phyloP scores from a whole-genome alignment of 2,888 invertebrate species.

The Dynastes tityus region DNA sequence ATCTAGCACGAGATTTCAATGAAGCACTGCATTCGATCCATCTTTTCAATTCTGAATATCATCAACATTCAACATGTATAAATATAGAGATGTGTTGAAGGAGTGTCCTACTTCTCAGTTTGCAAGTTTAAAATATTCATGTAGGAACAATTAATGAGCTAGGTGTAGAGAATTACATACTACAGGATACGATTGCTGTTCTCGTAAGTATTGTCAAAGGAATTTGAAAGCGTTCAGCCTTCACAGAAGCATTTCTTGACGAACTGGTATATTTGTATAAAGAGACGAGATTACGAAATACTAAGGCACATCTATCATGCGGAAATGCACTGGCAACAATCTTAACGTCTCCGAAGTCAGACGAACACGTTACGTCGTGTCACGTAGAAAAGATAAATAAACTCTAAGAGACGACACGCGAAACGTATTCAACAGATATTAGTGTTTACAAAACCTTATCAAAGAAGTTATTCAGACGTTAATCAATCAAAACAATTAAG shows the following conservation, averaged over 20 bases:
- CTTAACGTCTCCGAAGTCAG: slow-evolving; percentile 19
- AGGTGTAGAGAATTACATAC: not conserved
- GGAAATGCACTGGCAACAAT: slow-evolving; percentile 25
- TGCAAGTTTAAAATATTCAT: not conserved
- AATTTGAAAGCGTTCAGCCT: slow-evolving; percentile 38
- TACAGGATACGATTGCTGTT: not conserved
- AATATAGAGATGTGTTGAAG: too few species aligned
- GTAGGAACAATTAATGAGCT: not conserved
- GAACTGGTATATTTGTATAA: slow-evolving; percentile 36
- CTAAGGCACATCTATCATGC: slow-evolving; percentile 39
- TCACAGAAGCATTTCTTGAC: slow-evolving; percentile 36
- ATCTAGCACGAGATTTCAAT: too few species aligned
- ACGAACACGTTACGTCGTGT: not conserved
- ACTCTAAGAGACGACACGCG: slow-evolving; percentile 25
- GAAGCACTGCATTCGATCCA: too few species aligned
- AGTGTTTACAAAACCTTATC: slow-evolving; percentile 3
- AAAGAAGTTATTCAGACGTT: not conserved
- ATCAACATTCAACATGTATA: too few species aligned
- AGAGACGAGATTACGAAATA: slow-evolving; percentile 39
- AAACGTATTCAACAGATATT: slow-evolving; percentile 8
- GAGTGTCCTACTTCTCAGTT: not conserved
- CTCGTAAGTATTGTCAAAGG: slow-evolving; percentile 29
- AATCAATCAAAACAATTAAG: not conserved
- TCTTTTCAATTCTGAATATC: too few species aligned
- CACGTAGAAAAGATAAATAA: slow-evolving; percentile 25